Base-by-base conservation (phyloP, 2,113 vertebrate species). In the Aythya baeri region DNA sequence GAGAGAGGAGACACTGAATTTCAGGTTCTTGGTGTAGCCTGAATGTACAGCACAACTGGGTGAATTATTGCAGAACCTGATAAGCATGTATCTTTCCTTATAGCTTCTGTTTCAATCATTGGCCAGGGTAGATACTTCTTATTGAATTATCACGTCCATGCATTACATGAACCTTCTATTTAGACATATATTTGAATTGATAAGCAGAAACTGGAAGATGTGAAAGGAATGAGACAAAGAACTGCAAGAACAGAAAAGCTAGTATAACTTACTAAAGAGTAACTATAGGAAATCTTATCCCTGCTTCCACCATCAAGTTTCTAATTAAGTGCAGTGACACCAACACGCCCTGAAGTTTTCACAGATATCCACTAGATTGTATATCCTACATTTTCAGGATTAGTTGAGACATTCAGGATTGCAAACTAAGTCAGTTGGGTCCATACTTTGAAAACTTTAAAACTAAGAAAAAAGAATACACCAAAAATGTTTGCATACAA, bases 171-270 rank as follows among this genome's bases (percentile, higher is more conserved):
- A 59, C 17, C 27, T 59, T 29, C 17, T 54, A 34, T 4, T 8
- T 46, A 9, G 5, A 59, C 0, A 1, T 4, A 43, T 12, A 16
- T 34, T 46, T 29, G 12, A 3, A 6, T 34, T 34, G 34, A 34
- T 27, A 52, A 89, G 5, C 2, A 81, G 41, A 58, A 75, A 67
- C 36, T 11, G 12, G 18, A 86, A 86, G 34, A 75, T 13, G 8
- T 7, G 15, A 75, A 52, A 54, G 21, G 27, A 74, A 7, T 9
- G 15, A 58, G 9, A 62, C 26, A 83, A 5, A 13, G 6, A 77
- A 46, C 8, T 44, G 31, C 7, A 73, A 54, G 27, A 73, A 58
- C 14, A 44, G 54, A 75, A 58, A 58, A 44, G 41, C 11, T n/a
- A 26, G 31, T 44, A 31, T 58, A 25, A 44, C 22, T 70, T 72